Percentiles rank a stretch among this genome's conserved stretches.
phyloP scores from a whole-genome alignment of 2,113 vertebrate species.

The Alethe diademata region DNA sequence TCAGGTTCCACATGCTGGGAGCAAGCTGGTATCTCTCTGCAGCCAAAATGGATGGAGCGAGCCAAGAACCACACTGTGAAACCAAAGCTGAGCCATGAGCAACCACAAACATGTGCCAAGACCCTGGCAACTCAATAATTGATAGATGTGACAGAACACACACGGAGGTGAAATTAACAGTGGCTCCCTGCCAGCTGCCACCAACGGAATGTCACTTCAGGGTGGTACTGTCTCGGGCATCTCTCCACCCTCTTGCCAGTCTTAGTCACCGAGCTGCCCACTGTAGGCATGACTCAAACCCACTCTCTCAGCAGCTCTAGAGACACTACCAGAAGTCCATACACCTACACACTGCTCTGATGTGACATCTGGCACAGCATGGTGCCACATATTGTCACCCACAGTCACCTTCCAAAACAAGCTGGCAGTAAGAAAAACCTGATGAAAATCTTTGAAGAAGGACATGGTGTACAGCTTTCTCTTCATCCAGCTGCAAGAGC shows the following conservation, averaged over 20 bases:
- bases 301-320: background rate
- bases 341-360: background rate
- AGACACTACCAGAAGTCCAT: background rate
- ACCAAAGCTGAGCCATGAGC: background rate
- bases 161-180: background rate
- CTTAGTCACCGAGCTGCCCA: background rate
- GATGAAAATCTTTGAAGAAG: background rate
- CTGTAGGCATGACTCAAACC: background rate
- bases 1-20: background rate
- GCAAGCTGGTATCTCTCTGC: background rate
- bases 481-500: background rate
- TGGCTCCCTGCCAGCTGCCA: background rate
- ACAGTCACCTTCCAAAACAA: background rate
- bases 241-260: background rate
- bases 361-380: background rate
- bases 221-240: fast-evolving
- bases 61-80: constrained; percentile 6
- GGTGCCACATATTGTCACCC: background rate
- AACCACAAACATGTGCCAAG: background rate
- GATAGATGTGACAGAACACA: background rate
- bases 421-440: background rate
- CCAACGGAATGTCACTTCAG: background rate
- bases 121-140: background rate
- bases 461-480: background rate
- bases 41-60: background rate